These are phyloP conservation scores for Papilio polytes DNA, from an alignment of 1,140 invertebrate species.

Conservation along the genomic window DNA sequence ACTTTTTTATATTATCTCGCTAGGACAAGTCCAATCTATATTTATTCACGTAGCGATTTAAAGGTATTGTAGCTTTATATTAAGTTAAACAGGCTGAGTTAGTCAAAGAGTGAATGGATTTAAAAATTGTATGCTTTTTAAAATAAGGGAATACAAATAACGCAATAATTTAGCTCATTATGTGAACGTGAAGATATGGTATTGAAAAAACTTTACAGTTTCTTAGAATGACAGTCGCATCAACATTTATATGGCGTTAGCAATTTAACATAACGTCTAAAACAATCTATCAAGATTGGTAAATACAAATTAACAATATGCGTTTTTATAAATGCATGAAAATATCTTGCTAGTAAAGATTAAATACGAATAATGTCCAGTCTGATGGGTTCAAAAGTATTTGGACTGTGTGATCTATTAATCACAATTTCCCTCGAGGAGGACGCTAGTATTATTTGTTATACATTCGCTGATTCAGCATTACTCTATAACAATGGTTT, in stretches of 20 bases:
- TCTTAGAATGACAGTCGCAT: neutral
- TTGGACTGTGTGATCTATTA: no score
- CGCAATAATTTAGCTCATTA: slow-evolving; percentile 28
- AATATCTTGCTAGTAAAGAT: neutral
- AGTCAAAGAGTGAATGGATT: slow-evolving; percentile 18
- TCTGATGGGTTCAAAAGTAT: no score
- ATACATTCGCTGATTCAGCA: neutral
- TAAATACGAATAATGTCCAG: neutral
- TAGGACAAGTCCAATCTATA: slow-evolving; percentile 2
- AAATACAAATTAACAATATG: no score
- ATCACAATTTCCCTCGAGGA: neutral
- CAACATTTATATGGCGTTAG: no score
- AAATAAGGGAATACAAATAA: slow-evolving; percentile 1
- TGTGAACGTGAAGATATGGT: neutral
- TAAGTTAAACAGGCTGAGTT: slow-evolving; percentile 35
- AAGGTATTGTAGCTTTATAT: slow-evolving; percentile 24
- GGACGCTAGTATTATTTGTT: neutral
- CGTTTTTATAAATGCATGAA: neutral
- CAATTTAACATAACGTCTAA: no score
- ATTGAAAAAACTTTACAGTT: neutral
- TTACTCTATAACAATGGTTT: slow-evolving; percentile 4
- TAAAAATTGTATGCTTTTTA: slow-evolving; percentile 5
- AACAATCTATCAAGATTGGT: no score
- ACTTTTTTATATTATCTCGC: slow-evolving; percentile 21
- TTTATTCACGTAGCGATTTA: slow-evolving; percentile 24